These are phyloP conservation scores for Thumatha senex DNA, from an alignment of 2,888 invertebrate species.

Conservation along the genomic window DNA sequence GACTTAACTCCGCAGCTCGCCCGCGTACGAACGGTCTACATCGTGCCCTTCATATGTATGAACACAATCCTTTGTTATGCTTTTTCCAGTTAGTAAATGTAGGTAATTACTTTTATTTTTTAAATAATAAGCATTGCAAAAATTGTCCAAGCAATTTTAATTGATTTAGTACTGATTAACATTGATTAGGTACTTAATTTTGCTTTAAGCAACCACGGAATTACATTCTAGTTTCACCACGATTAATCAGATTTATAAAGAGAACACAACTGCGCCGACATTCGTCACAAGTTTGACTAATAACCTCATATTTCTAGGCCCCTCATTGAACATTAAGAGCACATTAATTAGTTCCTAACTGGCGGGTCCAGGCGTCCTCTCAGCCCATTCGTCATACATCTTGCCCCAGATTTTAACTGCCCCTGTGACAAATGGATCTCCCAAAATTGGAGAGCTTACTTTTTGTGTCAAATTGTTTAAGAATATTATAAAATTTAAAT, in stretches of 20 bases:
- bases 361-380: constrained; percentile 7
- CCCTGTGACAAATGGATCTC: constrained; percentile 31
- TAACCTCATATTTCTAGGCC: constrained; percentile 25
- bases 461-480: constrained; percentile 7
- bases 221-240: background rate
- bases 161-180: too few relatives aligned
- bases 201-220: too few relatives aligned
- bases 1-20: too few relatives aligned
- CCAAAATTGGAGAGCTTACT: constrained; percentile 6
- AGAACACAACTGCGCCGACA: background rate
- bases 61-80: too few relatives aligned
- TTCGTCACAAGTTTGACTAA: constrained; percentile 27
- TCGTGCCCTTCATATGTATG: too few relatives aligned
- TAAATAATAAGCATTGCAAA: too few relatives aligned
- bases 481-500: background rate
- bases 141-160: too few relatives aligned
- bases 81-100: too few relatives aligned
- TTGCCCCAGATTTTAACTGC: constrained; percentile 33
- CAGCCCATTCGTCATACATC: constrained; percentile 29
- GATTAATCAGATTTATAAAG: constrained; percentile 6
- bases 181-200: too few relatives aligned
- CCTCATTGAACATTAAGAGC: constrained; percentile 27
- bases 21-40: too few relatives aligned
- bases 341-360: constrained; percentile 34
- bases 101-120: too few relatives aligned